Evolutionary conservation across 2,888 invertebrate genomes (phyloP), one percentile per base, ranked within the genome.

Genomic region (Parelbella ahira): DNA sequence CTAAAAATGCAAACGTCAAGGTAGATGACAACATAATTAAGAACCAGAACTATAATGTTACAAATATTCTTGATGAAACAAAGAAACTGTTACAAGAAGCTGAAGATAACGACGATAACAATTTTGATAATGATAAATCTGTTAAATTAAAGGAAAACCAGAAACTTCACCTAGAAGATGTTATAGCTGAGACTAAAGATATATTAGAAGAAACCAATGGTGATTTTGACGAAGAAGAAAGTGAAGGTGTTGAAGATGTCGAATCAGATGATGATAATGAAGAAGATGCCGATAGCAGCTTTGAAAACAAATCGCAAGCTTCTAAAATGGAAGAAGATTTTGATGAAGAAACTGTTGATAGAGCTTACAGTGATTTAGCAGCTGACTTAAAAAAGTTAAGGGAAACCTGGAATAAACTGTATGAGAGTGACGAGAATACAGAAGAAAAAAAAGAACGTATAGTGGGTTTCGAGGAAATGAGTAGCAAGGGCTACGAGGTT

Each of bases 311-410:
- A n/a, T n/a, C n/a, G n/a, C n/a, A n/a, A n/a, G n/a, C n/a, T n/a
- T n/a, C n/a, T n/a, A n/a, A n/a, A n/a, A n/a, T n/a, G n/a, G n/a
- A 45, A 10, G 55, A 56, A 11, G 67, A 69, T 33, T 67, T 45
- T 8, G 58, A 57, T 15, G 69, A 70, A 33, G 72, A 72, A 10
- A 61, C 59, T 0, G 61, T 63, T 1, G 62, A 65, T 2, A 62
- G 69, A 49, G 63, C 60, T 1, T 66, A 69, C 29, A 51, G 51
- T 9, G 77, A 80, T 37, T 54, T 83, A 4, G 61, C 72, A 44
- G 59, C 58, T 8, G 74, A 83, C 48, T 61, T 81, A 18, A 60
- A 67, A 7, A 63, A 67, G 38, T 48, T 83, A 12, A 60, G 72
- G 39, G 66, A 66, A 33, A 73, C 70, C 6, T 50, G 68, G 36